These are phyloP conservation scores for Salticus scenicus DNA, from an alignment of 2,888 invertebrate genomes.

Conservation along the genomic window DNA sequence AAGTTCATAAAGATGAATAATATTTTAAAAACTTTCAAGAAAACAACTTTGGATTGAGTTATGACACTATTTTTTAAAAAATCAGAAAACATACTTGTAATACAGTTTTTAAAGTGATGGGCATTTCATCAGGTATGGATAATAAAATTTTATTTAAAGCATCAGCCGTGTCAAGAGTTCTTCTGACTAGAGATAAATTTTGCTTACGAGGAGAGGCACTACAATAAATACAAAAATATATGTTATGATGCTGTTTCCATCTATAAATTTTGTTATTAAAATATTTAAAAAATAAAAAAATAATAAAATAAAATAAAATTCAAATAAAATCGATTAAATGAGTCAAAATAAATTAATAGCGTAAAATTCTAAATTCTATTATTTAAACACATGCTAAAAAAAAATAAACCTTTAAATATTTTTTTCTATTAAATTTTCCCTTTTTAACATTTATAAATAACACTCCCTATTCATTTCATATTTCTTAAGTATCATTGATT, in stretches of 20 bases:
- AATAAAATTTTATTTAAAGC: constrained; percentile 44
- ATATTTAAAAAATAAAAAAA: too few relatives aligned
- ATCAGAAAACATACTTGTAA: constrained; percentile 50
- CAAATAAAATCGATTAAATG: too few relatives aligned
- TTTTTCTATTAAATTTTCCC: too few relatives aligned
- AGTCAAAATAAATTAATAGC: too few relatives aligned
- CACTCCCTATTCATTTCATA: too few relatives aligned
- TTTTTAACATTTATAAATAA: too few relatives aligned
- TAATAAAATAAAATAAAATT: too few relatives aligned
- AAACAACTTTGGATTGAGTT: neutral
- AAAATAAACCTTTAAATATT: too few relatives aligned
- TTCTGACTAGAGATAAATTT: constrained; percentile 12
- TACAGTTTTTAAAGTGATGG: constrained; percentile 18
- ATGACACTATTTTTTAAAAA: neutral
- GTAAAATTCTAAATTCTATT: too few relatives aligned
- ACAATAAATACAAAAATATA: neutral
- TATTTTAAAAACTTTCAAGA: neutral
- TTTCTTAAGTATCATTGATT: too few relatives aligned
- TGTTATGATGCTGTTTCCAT: too few relatives aligned
- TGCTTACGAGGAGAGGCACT: constrained; percentile 50
- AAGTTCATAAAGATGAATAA: neutral
- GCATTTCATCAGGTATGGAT: constrained; percentile 42
- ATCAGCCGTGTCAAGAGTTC: constrained; percentile 48
- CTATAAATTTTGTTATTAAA: neutral
- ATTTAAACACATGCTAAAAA: too few relatives aligned